phyloP scores from a whole-genome alignment of 2,888 invertebrate species.

The Nemurella pictetii region DNA sequence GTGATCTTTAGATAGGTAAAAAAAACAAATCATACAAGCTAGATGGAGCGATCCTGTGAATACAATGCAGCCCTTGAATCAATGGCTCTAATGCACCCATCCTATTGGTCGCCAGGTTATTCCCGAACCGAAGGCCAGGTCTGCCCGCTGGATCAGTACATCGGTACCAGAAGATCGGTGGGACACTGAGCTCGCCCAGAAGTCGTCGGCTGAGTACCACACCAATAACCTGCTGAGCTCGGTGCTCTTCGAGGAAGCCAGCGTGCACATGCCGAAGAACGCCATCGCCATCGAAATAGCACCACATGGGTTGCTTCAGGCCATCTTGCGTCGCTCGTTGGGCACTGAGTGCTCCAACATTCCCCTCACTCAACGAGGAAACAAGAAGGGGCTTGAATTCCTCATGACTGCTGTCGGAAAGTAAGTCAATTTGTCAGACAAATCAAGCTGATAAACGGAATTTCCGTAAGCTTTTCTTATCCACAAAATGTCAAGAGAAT shows the following conservation, averaged over 20 bases:
- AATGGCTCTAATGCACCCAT: too few relatives aligned
- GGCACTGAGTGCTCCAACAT: conserved; percentile 71
- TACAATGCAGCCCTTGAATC: too few relatives aligned
- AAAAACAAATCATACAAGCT: too few relatives aligned
- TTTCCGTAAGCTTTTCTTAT: too few relatives aligned
- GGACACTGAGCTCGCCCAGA: conserved; percentile 65
- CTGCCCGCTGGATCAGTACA: conserved; percentile 81
- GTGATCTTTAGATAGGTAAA: too few relatives aligned
- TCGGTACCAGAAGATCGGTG: conserved; percentile 76
- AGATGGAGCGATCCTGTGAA: too few relatives aligned
- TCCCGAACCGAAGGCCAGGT: conserved; percentile 66
- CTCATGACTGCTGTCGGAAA: conserved; percentile 67
- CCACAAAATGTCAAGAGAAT: too few relatives aligned
- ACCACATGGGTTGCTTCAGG: conserved; percentile 86
- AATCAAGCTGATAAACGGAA: too few relatives aligned
- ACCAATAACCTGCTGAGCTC: conserved; percentile 71
- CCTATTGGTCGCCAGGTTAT: conserved; percentile 57
- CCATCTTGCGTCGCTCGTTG: conserved; percentile 79
- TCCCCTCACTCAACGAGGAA: conserved; percentile 72
- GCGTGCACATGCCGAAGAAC: conserved; percentile 75
- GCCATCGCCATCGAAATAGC: conserved; percentile 88
- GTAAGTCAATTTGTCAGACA: too few relatives aligned
- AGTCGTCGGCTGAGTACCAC: conserved; percentile 85
- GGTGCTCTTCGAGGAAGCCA: conserved; percentile 81
- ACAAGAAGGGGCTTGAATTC: conserved; percentile 65